These are phyloP conservation scores for Xylota sylvarum DNA, from an alignment of 2,888 invertebrate genomes.

Conservation along the genomic window DNA sequence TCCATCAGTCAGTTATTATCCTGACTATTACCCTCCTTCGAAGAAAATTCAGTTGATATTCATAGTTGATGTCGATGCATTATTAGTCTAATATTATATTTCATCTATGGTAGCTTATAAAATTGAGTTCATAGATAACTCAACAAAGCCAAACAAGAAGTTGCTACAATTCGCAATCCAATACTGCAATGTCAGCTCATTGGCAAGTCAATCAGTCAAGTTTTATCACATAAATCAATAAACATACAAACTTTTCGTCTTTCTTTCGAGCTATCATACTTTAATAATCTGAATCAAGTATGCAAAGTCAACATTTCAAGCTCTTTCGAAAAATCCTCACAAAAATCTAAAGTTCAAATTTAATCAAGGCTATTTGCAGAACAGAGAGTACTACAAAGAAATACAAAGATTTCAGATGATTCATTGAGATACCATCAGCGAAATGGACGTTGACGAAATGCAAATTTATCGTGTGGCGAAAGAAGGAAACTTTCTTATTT, in stretches of 20 bases:
- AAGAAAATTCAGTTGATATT: too few species aligned
- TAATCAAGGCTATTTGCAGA: slow-evolving; percentile 36
- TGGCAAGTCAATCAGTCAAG: slow-evolving; percentile 17
- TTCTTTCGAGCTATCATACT: slow-evolving; percentile 17
- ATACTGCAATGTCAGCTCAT: slow-evolving; percentile 7
- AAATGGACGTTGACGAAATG: slow-evolving; percentile 56
- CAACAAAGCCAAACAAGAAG: neutral
- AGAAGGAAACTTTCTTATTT: slow-evolving; percentile 35
- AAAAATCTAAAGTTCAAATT: slow-evolving; percentile 39
- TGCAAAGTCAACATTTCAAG: slow-evolving; percentile 34
- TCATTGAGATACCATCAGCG: slow-evolving; percentile 53
- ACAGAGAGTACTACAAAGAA: slow-evolving; percentile 12
- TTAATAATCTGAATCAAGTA: slow-evolving; percentile 35
- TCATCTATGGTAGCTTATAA: too few species aligned
- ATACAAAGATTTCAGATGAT: slow-evolving; percentile 42
- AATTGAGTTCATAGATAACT: neutral
- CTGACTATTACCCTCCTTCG: too few species aligned
- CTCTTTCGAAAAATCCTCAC: slow-evolving; percentile 4
- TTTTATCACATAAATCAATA: slow-evolving; percentile 33
- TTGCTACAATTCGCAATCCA: neutral
- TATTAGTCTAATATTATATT: too few species aligned
- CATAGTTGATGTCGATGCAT: too few species aligned
- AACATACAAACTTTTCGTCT: slow-evolving; percentile 3
- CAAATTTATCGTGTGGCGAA: slow-evolving; percentile 36
- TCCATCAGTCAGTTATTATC: too few species aligned